Conservation (phyloP, 2,113 vertebrate species). For the Grantiella picta region DNA sequence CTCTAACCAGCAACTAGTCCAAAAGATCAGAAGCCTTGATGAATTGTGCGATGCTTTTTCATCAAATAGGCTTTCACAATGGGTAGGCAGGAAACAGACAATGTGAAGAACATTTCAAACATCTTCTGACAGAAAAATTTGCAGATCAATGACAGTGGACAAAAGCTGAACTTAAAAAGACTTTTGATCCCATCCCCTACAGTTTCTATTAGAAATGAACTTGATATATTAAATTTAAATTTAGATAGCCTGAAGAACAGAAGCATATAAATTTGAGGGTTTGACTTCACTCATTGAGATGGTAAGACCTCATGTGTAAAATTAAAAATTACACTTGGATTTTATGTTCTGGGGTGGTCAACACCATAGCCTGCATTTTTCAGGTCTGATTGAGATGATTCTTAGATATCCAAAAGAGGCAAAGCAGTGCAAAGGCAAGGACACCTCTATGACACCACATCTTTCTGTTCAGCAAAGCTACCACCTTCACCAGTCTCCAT, state of each 20-base stretch:
- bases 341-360: not conserved
- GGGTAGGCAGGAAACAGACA: not conserved
- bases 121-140: constrained; percentile 5
- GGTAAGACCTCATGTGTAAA: not conserved
- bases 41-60: not conserved
- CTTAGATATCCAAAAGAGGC: not conserved
- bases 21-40: constrained; percentile 2
- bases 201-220: not conserved
- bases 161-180: constrained; percentile 26
- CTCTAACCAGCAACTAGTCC: not conserved
- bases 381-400: not conserved
- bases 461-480: not conserved
- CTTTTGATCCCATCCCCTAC: not conserved
- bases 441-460: not conserved
- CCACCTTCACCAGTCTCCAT: not conserved
- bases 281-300: not conserved
- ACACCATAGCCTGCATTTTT: not conserved
- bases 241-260: not conserved
- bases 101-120: not conserved
- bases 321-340: not conserved
- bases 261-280: not conserved
- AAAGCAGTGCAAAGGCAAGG: not conserved
- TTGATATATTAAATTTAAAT: not conserved
- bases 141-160: not conserved
- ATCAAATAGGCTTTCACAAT: not conserved